A percentile compares a stretch with the other conserved stretches of the same genome.
These are phyloP conservation scores for Amblyornis subalaris DNA, from an alignment of 2,113 vertebrate species.

Conservation along the genomic window DNA sequence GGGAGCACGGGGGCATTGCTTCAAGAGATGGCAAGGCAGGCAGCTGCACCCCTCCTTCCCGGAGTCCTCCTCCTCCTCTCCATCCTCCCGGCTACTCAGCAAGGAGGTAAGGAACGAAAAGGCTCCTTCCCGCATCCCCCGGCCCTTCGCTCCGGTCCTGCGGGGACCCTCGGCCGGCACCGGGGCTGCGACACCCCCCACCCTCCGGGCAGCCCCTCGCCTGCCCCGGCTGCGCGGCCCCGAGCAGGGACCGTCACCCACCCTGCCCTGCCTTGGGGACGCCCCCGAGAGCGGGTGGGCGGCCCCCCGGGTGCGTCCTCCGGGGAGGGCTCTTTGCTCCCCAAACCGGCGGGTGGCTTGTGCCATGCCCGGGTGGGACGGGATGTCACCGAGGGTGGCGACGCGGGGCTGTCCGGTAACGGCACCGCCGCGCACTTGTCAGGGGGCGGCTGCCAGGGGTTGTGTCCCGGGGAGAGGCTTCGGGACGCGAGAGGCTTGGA, in stretches of 20 bases:
- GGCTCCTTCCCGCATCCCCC: not conserved
- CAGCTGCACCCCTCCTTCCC: conserved; percentile 77
- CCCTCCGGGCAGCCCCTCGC: not conserved
- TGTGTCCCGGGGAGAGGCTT: not conserved
- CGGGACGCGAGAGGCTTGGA: not conserved
- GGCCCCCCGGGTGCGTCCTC: not conserved
- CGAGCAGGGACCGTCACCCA: not conserved
- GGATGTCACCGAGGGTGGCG: not conserved
- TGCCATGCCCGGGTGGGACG: not conserved
- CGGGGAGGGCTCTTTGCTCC: not conserved
- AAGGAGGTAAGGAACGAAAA: conserved; percentile 86
- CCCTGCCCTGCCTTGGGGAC: not conserved
- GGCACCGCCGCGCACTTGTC: not conserved
- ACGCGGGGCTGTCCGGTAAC: not conserved
- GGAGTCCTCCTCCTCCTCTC: conserved; percentile 80
- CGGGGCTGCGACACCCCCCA: not conserved
- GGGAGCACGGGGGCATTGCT: conserved; percentile 84
- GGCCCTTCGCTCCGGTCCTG: not conserved
- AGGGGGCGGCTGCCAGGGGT: not conserved
- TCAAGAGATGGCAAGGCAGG: conserved; percentile 89
- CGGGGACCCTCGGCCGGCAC: not conserved
- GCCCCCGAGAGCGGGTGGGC: not conserved
- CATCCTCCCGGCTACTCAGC: conserved; percentile 81
- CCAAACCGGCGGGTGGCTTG: fast-evolving
- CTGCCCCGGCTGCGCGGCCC: not conserved